Evolutionary conservation across 2,113 vertebrate genomes (phyloP).

Genomic region (Podocnemis expansa): DNA sequence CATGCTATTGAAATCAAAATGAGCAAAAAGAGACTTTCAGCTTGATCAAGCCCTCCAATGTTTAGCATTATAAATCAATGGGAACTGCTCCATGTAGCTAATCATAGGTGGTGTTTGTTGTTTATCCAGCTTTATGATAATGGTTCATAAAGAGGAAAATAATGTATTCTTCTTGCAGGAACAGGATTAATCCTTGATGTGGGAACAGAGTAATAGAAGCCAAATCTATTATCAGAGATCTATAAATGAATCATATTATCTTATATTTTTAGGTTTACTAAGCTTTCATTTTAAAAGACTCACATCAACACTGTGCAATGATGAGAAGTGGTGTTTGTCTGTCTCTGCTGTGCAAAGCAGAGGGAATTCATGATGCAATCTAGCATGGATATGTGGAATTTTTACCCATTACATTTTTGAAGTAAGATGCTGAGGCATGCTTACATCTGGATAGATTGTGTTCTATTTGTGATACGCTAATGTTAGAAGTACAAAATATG

Average conservation of each 20-base stretch:
- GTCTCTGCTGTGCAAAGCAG: slow-evolving; percentile 50
- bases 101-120: slow-evolving; percentile 58
- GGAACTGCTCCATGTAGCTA: slow-evolving; percentile 46
- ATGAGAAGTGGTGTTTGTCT: slow-evolving; percentile 73
- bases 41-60: slow-evolving; percentile 29
- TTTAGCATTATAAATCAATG: slow-evolving; percentile 66
- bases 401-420: slow-evolving; percentile 54
- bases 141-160: slow-evolving; percentile 58
- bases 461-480: background rate
- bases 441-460: background rate
- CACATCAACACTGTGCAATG: slow-evolving; percentile 56
- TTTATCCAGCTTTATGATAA: slow-evolving; percentile 68
- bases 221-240: slow-evolving; percentile 60
- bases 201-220: slow-evolving; percentile 61
- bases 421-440: slow-evolving; percentile 50
- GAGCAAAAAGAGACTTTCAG: background rate
- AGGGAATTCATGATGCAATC: slow-evolving; percentile 54
- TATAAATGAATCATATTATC: slow-evolving; percentile 62
- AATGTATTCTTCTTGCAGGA: slow-evolving; percentile 59
- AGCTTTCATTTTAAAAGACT: slow-evolving; percentile 75
- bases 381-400: slow-evolving; percentile 33
- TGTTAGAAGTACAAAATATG: background rate
- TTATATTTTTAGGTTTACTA: slow-evolving; percentile 61
- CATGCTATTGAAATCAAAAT: slow-evolving; percentile 14
- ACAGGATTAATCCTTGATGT: slow-evolving; percentile 46